A percentile compares a stretch with the other conserved stretches of the same genome.
These are phyloP conservation scores for Trachurus trachurus DNA, from an alignment of 2,797 vertebrate genomes.

Conservation along the genomic window DNA sequence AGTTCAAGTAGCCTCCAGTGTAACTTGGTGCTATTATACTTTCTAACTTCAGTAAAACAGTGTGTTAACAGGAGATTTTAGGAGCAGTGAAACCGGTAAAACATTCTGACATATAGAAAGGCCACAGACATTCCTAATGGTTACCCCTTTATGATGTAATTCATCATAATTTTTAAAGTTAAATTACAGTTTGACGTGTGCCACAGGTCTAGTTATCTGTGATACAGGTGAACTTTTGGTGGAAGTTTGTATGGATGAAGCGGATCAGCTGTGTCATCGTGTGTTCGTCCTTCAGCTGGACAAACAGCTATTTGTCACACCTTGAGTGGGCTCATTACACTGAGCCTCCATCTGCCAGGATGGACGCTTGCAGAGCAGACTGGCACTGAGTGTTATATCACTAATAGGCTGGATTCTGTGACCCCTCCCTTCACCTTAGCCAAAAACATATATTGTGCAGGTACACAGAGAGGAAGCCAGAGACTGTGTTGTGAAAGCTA, in stretches of 20 bases:
- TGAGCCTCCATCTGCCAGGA: conserved; percentile 68
- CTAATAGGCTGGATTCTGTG: neutral
- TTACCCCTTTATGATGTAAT: too few species aligned
- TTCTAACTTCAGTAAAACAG: too few species aligned
- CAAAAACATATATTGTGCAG: neutral
- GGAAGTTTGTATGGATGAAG: neutral
- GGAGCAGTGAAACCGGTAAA: too few species aligned
- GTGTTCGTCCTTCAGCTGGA: conserved; percentile 63
- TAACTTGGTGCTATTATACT: too few species aligned
- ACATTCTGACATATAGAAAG: too few species aligned
- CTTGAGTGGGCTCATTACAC: conserved; percentile 51
- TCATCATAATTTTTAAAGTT: too few species aligned
- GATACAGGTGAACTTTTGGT: neutral
- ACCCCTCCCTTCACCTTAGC: neutral
- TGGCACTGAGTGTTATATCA: conserved; percentile 27
- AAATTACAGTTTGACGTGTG: too few species aligned
- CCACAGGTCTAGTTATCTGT: too few species aligned
- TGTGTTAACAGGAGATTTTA: too few species aligned
- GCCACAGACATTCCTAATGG: too few species aligned
- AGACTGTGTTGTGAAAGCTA: neutral
- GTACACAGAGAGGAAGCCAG: neutral
- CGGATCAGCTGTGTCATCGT: conserved; percentile 36
- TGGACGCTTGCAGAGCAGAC: conserved; percentile 47
- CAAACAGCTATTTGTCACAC: conserved; percentile 56
- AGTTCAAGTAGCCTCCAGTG: too few species aligned